These are phyloP conservation scores for Archivesica marissinica DNA, from an alignment of 1,140 invertebrate species.

Conservation along the genomic window DNA sequence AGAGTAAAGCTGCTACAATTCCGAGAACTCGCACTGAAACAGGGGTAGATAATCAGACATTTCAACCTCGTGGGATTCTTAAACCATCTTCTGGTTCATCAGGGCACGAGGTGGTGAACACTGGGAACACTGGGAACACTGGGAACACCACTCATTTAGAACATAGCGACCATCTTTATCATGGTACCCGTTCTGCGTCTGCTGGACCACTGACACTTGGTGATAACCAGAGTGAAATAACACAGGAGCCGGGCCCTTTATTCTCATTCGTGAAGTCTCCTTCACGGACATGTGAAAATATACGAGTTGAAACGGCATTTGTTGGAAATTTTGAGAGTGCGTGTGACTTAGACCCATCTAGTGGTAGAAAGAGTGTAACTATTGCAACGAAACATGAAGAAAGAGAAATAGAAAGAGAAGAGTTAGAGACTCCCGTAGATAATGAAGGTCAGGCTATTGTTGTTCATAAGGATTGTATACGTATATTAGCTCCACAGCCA, in stretches of 20 bases:
- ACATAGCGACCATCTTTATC: slow-evolving; percentile 20
- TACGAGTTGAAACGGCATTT: slow-evolving; percentile 74
- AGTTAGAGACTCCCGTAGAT: slow-evolving; percentile 38
- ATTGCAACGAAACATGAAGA: slow-evolving; percentile 47
- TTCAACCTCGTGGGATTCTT: slow-evolving; percentile 69
- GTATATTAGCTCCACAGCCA: slow-evolving; percentile 67
- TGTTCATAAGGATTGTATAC: slow-evolving; percentile 62
- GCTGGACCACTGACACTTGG: slow-evolving; percentile 20
- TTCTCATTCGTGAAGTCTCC: slow-evolving; percentile 41
- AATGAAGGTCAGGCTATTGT: slow-evolving; percentile 46
- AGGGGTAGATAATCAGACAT: slow-evolving; percentile 63
- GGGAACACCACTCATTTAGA: slow-evolving; percentile 16
- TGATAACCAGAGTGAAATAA: not conserved
- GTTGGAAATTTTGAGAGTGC: slow-evolving; percentile 62
- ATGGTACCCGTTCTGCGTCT: slow-evolving; percentile 27
- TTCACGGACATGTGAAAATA: slow-evolving; percentile 65
- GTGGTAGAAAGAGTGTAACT: slow-evolving; percentile 62
- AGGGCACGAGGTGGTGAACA: slow-evolving; percentile 88
- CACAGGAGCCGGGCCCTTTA: not conserved
- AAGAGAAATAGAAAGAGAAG: slow-evolving; percentile 13
- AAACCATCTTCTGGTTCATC: slow-evolving; percentile 91
- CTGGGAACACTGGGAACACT: slow-evolving; percentile 29
- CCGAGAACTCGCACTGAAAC: slow-evolving; percentile 72
- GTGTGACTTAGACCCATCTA: slow-evolving; percentile 18
- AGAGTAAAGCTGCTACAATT: slow-evolving; percentile 78